Base-by-base conservation (phyloP, 2,113 vertebrate genomes). In the Atherinomorus stipes region DNA sequence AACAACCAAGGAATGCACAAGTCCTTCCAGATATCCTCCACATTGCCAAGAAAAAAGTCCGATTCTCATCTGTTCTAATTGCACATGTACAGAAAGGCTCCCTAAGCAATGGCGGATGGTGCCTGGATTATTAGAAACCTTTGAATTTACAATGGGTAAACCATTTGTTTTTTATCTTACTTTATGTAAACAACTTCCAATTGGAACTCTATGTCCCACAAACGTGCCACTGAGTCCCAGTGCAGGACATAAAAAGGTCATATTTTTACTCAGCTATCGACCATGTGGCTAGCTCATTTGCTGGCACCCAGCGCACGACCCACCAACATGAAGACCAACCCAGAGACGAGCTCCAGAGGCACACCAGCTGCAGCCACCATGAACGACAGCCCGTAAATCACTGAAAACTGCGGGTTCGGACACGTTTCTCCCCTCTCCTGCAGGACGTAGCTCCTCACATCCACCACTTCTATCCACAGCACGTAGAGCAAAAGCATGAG, bases 321-420 rank as follows among this genome's bases (percentile, higher is more conserved):
- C 13, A 95, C 81, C 25, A 95, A 89, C 81, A 93, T 93, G 90
- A 97, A 97, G 44, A 96, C 85, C 62, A 96, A 80, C 22, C 96
- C 96, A 0, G 96, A 92, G 15, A 95, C 47, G 0, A 94, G 71
- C 19, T 89, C 93, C 84, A 96, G 90, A 23, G 95, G 96, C 57
- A 94, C 91, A 4, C 95, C 96, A 0, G 95, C 93, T 0, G 90
- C 88, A 0, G 95, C 95, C 13, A 93, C 94, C 89, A 96, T 94
- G 83, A 97, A 96, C 0, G 95, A 96, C 93, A 95, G 95, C 3
- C 96, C 96, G 0, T 97, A 97, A n/a, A 91, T 89, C 25, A 94
- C 89, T 0, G 81, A 86, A 1, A 97, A 89, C 42, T 0, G 74
- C 11, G 0, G 91, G 16, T 71, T 15, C 1, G 67, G 58, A 74